Conservation (phyloP, 2,888 invertebrate species). For the Trypoxylon attenuatum region DNA sequence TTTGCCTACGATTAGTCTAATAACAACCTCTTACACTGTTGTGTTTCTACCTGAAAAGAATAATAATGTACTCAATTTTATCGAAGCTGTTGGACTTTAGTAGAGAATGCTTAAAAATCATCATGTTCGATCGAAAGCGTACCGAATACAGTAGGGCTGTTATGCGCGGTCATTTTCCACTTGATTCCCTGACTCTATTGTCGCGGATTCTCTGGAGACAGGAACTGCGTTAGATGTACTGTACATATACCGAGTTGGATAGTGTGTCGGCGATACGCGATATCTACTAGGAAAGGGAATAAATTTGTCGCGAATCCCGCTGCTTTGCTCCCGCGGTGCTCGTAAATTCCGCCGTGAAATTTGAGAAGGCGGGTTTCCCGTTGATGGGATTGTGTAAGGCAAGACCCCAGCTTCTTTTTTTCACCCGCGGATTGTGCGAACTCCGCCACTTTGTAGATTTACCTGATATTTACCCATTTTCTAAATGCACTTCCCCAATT, state of each 20-base stretch:
- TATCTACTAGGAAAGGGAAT: slow-evolving; percentile 47
- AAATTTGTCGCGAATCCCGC: slow-evolving; percentile 32
- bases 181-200: slow-evolving; percentile 15
- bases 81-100: too few species aligned
- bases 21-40: too few species aligned
- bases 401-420: slow-evolving; percentile 23
- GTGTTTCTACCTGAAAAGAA: too few species aligned
- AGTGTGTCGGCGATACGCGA: slow-evolving; percentile 46
- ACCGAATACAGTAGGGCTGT: too few species aligned
- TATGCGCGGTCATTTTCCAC: slow-evolving; percentile 1
- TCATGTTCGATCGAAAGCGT: too few species aligned
- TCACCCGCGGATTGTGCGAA: neutral
- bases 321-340: slow-evolving; percentile 39
- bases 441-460: neutral
- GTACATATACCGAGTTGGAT: slow-evolving; percentile 12
- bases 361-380: slow-evolving; percentile 45
- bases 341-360: slow-evolving; percentile 46
- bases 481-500: neutral
- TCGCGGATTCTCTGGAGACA: slow-evolving; percentile 4
- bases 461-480: neutral
- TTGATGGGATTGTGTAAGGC: slow-evolving; percentile 46
- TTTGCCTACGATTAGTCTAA: too few species aligned
- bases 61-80: too few species aligned
- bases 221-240: slow-evolving; percentile 16
- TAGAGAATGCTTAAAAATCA: too few species aligned